Evolutionary conservation across 2,113 vertebrate species (phyloP).

Genomic region (Ammospiza nelsoni): DNA sequence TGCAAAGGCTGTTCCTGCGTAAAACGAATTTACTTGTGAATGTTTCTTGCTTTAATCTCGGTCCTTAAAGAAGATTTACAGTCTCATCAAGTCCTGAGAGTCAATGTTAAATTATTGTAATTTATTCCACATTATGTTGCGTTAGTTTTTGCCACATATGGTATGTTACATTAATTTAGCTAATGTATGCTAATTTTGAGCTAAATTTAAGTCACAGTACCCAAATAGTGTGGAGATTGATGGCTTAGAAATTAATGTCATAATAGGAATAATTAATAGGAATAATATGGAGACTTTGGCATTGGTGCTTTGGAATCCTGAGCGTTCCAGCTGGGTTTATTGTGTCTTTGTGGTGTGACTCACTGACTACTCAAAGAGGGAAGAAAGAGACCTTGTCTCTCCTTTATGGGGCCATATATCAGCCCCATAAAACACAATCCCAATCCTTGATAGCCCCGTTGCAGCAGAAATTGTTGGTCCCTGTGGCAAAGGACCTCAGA

Average conservation of each 20-base stretch:
- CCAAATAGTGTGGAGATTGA: conserved; percentile 29
- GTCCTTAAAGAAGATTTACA: conserved; percentile 62
- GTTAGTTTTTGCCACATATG: conserved; percentile 58
- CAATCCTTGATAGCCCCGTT: not conserved
- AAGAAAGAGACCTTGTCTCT: not conserved
- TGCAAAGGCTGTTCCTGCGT: not conserved
- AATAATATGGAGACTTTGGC: not conserved
- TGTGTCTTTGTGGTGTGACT: not conserved
- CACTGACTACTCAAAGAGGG: not conserved
- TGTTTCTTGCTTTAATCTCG: conserved; percentile 41
- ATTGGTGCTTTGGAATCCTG: not conserved
- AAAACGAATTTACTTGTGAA: conserved; percentile 19
- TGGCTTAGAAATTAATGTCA: conserved; percentile 49
- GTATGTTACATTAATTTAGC: conserved; percentile 59
- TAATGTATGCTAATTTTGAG: conserved; percentile 66
- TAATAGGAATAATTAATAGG: conserved; percentile 64
- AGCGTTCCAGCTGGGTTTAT: not conserved
- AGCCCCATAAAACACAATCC: conserved; percentile 33
- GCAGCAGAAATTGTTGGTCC: conserved; percentile 27
- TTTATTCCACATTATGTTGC: conserved; percentile 57
- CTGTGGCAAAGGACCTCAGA: not conserved
- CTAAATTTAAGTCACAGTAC: conserved; percentile 42
- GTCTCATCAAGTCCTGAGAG: conserved; percentile 55
- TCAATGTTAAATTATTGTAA: conserved; percentile 68
- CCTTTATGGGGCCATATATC: conserved; percentile 14